These are phyloP conservation scores for Diphyllodes magnificus DNA, from an alignment of 2,113 vertebrate species.

Conservation along the genomic window DNA sequence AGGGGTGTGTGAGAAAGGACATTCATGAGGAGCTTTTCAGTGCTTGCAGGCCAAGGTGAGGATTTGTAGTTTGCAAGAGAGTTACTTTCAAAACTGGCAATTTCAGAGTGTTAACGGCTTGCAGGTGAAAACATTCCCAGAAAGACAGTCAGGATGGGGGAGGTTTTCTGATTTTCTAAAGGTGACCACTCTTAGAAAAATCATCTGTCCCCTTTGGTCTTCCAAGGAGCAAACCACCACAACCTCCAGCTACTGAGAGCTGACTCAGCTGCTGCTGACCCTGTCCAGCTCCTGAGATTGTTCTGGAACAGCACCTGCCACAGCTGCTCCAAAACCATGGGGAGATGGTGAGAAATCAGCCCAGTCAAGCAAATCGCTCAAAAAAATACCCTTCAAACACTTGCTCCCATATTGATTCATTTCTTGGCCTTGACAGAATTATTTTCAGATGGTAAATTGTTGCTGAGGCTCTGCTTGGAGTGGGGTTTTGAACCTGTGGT, in stretches of 20 bases:
- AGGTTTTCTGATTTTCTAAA: not conserved
- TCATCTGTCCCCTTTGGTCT: not conserved
- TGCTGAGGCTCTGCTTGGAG: not conserved
- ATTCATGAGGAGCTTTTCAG: slow-evolving; percentile 16
- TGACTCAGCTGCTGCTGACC: not conserved
- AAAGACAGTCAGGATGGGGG: not conserved
- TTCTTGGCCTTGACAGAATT: not conserved
- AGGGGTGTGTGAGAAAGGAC: slow-evolving; percentile 10
- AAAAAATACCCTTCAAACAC: not conserved
- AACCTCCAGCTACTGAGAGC: not conserved
- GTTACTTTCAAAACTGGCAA: not conserved
- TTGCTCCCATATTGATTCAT: not conserved
- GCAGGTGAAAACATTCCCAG: not conserved
- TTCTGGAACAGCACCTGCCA: not conserved
- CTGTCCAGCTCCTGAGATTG: not conserved
- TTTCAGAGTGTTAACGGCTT: not conserved
- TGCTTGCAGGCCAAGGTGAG: not conserved
- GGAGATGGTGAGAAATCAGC: not conserved
- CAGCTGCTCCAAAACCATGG: not conserved
- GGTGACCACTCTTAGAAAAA: not conserved
- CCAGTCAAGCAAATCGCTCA: not conserved
- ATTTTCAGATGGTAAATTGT: not conserved
- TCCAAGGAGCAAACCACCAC: not conserved
- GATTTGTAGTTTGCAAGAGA: not conserved
- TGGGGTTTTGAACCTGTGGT: not conserved